phyloP scores from a whole-genome alignment of 2,113 vertebrate species.

The Riparia riparia region DNA sequence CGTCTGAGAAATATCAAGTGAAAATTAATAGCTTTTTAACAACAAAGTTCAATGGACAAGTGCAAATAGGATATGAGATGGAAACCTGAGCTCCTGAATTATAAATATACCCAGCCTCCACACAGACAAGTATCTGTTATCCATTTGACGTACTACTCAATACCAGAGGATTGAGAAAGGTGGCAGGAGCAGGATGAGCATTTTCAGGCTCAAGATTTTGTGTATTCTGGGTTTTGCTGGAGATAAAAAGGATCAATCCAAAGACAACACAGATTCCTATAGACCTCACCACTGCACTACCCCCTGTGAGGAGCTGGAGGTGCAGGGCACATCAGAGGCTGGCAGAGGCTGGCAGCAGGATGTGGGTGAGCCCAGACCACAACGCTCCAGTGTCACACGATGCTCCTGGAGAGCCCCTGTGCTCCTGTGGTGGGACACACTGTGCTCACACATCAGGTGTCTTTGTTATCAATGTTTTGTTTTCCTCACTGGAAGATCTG shows the following conservation, averaged over 20 bases:
- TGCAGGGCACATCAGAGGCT: neutral
- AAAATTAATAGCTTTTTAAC: neutral
- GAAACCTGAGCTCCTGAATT: neutral
- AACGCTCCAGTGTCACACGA: rapidly evolving
- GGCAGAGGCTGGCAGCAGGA: neutral
- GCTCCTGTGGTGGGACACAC: neutral
- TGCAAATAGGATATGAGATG: neutral
- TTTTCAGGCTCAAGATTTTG: neutral
- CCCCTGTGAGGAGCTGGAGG: neutral
- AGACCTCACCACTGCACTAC: rapidly evolving
- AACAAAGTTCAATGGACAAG: neutral
- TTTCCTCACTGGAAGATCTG: neutral
- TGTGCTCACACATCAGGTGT: rapidly evolving
- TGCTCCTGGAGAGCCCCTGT: neutral
- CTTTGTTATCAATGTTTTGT: neutral
- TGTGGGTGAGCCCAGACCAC: rapidly evolving
- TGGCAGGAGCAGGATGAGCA: neutral
- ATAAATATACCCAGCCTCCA: neutral
- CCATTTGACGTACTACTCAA: neutral
- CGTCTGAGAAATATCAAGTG: neutral
- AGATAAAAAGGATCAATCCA: neutral
- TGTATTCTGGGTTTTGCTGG: neutral
- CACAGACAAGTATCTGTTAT: neutral
- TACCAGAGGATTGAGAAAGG: neutral
- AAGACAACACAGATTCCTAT: neutral